Percentiles rank a stretch among this genome's conserved stretches.
Conservation (phyloP, 2,113 vertebrate species). For the human region DNA sequence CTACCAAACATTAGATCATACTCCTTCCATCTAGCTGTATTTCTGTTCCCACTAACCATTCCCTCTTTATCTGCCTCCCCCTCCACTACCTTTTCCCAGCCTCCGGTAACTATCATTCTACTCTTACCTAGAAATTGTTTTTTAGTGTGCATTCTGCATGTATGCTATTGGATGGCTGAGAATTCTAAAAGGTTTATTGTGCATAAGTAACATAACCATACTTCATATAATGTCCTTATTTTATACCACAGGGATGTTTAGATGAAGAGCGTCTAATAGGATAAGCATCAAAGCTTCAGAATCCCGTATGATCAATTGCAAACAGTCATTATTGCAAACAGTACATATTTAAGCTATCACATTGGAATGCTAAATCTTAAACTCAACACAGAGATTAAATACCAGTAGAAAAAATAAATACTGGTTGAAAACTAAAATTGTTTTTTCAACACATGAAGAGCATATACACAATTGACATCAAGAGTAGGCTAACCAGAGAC, state of each 20-base stretch:
- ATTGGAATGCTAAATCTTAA: slow-evolving; percentile 51
- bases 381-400: slow-evolving; percentile 60
- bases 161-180: slow-evolving; percentile 56
- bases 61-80: not conserved
- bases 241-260: slow-evolving; percentile 47
- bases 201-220: slow-evolving; percentile 65
- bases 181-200: slow-evolving; percentile 70
- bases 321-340: slow-evolving; percentile 47
- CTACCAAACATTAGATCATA: not conserved
- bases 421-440: slow-evolving; percentile 42
- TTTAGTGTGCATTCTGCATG: slow-evolving; percentile 33
- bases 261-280: slow-evolving; percentile 41
- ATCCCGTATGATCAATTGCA: slow-evolving; percentile 28
- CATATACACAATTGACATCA: slow-evolving; percentile 42
- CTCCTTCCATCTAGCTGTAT: not conserved
- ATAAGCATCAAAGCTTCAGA: slow-evolving; percentile 45
- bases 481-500: slow-evolving; percentile 75
- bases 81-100: not conserved
- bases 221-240: slow-evolving; percentile 69
- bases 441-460: slow-evolving; percentile 62
- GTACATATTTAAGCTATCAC: not conserved
- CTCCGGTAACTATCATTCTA: not conserved
- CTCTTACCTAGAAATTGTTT: not conserved
- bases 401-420: slow-evolving; percentile 68
- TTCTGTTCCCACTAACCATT: not conserved